These are phyloP conservation scores for Trichoplusia ni DNA, from an alignment of 1,140 invertebrate species.

Conservation along the genomic window DNA sequence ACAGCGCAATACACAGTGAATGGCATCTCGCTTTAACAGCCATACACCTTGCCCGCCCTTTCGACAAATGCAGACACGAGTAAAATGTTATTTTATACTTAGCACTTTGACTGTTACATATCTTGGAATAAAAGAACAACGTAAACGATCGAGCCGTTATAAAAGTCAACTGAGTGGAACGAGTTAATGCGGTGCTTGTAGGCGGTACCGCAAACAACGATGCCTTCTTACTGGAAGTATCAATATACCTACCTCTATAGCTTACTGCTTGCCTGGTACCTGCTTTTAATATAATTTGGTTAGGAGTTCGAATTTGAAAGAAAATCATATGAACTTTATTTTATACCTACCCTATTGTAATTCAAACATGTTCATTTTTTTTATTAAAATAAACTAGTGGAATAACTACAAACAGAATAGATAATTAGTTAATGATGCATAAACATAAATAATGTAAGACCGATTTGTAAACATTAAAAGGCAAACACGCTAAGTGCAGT, in stretches of 20 bases:
- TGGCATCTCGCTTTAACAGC: neutral
- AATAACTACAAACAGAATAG: too few relatives aligned
- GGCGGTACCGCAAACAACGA: constrained; percentile 4
- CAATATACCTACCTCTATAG: neutral
- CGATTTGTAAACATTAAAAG: too few relatives aligned
- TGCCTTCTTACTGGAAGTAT: neutral
- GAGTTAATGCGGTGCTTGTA: constrained; percentile 2
- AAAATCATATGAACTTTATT: too few relatives aligned
- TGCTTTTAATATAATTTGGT: neutral
- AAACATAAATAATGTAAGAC: too few relatives aligned
- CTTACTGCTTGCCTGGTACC: neutral
- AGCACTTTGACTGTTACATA: constrained; percentile 1
- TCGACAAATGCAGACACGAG: neutral
- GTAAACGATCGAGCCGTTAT: constrained; percentile 16
- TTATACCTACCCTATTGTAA: neutral
- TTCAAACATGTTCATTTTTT: too few relatives aligned
- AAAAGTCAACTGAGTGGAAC: constrained; percentile 17
- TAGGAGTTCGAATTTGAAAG: too few relatives aligned
- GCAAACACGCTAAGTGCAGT: too few relatives aligned
- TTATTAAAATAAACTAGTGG: too few relatives aligned
- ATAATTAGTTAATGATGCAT: too few relatives aligned
- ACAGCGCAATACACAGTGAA: neutral
- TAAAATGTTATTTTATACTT: neutral
- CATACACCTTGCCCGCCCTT: neutral
- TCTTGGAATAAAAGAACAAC: constrained; percentile 1